Conservation (phyloP, 1,140 invertebrate genomes). For the Drosophila saltans region DNA sequence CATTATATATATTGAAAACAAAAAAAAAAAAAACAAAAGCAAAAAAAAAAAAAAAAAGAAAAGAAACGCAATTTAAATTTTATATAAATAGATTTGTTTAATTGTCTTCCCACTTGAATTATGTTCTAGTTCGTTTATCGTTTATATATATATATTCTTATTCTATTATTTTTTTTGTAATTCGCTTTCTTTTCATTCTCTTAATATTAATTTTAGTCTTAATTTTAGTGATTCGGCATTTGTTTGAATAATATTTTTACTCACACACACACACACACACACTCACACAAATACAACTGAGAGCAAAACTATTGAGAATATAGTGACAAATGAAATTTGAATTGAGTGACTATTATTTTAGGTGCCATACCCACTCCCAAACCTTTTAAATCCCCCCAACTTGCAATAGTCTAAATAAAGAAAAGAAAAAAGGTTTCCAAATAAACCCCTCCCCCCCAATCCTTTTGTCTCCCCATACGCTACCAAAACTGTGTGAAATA, state of each 20-base stretch:
- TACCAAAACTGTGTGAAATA: too few relatives aligned
- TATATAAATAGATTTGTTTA: slow-evolving; percentile 50
- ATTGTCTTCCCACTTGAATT: slow-evolving; percentile 76
- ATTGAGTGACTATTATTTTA: slow-evolving; percentile 70
- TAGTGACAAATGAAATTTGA: slow-evolving; percentile 41
- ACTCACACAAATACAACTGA: background rate
- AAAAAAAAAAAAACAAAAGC: slow-evolving; percentile 26
- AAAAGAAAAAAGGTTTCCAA: too few relatives aligned
- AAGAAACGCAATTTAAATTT: slow-evolving; percentile 42
- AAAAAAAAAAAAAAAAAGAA: slow-evolving; percentile 32
- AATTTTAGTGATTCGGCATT: slow-evolving; percentile 58
- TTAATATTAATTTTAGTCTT: slow-evolving; percentile 2
- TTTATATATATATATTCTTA: background rate
- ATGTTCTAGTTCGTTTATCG: slow-evolving; percentile 58
- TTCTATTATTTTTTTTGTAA: slow-evolving; percentile 34
- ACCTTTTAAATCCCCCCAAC: background rate
- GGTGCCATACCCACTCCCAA: slow-evolving; percentile 61
- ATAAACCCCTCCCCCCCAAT: too few relatives aligned
- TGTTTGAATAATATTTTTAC: slow-evolving; percentile 42
- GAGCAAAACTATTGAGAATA: slow-evolving; percentile 20
- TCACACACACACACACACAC: slow-evolving; percentile 39
- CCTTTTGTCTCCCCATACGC: too few relatives aligned
- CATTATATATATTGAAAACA: slow-evolving; percentile 39
- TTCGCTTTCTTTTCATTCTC: background rate
- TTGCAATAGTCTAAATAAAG: too few relatives aligned